A percentile compares a stretch with the other conserved stretches of the same genome.
These are phyloP conservation scores for Amphimedon queenslandica DNA, from an alignment of 37 sponge, comb jelly and placozoan genomes.

Conservation along the genomic window DNA sequence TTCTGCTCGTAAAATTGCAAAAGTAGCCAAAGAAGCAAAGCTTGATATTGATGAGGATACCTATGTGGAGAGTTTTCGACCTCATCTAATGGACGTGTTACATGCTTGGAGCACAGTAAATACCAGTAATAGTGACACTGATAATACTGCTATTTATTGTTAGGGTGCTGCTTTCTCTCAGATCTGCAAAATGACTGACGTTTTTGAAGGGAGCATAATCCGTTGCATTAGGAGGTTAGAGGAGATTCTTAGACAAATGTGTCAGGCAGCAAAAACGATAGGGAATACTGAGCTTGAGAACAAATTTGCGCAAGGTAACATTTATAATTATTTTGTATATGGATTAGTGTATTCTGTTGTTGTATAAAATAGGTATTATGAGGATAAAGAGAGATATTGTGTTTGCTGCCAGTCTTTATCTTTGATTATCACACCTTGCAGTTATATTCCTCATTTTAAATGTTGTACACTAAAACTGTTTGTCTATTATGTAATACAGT, in stretches of 20 bases:
- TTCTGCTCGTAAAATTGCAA: conserved; percentile 91
- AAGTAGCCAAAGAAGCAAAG: conserved; percentile 84
- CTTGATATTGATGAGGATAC: conserved; percentile 84
- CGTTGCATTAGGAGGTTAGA: conserved; percentile 92
- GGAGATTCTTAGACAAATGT: conserved; percentile 95
- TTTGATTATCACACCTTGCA: conserved; percentile 44
- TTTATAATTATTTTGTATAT: not conserved
- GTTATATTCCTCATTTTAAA: too few species aligned
- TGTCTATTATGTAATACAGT: too few species aligned
- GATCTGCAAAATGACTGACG: conserved; percentile 98
- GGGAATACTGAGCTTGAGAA: conserved; percentile 94
- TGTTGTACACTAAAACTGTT: too few species aligned
- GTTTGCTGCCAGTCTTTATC: conserved; percentile 98
- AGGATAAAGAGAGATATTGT: conserved; percentile 99
- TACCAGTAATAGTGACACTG: not conserved
- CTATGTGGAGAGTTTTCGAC: conserved; percentile 92
- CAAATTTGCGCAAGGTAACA: conserved; percentile 81
- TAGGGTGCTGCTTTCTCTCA: conserved; percentile 86
- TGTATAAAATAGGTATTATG: conserved; percentile 56
- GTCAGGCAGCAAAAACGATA: conserved; percentile 95
- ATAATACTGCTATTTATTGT: not conserved
- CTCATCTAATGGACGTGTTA: conserved; percentile 95
- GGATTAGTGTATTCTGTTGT: not conserved
- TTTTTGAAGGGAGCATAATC: conserved; percentile 96
- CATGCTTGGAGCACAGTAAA: conserved; percentile 85